These are phyloP conservation scores for Hydropotes inermis DNA, from an alignment of 2,113 vertebrate genomes.

Conservation along the genomic window DNA sequence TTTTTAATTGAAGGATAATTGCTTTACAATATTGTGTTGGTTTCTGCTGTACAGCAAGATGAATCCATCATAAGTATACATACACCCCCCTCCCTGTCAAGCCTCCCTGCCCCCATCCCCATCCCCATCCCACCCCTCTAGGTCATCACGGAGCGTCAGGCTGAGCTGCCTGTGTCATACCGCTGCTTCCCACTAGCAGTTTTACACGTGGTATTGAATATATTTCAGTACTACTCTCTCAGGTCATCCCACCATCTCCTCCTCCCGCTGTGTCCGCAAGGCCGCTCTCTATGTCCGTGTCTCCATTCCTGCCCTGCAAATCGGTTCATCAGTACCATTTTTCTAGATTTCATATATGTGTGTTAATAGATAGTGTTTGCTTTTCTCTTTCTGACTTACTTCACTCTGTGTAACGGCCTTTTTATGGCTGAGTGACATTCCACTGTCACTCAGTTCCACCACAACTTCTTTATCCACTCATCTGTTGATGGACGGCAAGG, in stretches of 20 bases:
- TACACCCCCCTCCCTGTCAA: neutral
- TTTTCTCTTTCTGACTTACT: neutral
- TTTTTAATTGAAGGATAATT: neutral
- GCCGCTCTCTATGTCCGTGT: neutral
- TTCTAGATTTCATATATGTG: neutral
- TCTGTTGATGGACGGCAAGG: neutral
- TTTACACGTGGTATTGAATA: fast-evolving
- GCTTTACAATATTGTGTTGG: neutral
- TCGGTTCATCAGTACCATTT: neutral
- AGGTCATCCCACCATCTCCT: neutral
- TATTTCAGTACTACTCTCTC: neutral
- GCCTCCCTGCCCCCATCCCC: neutral
- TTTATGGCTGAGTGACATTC: neutral
- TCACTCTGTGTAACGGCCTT: neutral
- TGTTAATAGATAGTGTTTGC: neutral
- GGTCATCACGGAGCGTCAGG: neutral
- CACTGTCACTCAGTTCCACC: too few species aligned
- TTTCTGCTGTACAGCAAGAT: neutral
- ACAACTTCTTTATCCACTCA: neutral
- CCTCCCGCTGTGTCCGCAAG: neutral
- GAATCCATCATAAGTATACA: neutral
- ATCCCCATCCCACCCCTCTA: neutral
- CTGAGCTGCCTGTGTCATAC: neutral
- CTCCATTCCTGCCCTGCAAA: neutral
- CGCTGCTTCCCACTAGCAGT: neutral